A percentile compares a stretch with the other conserved stretches of the same genome.
Conservation (phyloP, 2,888 invertebrate genomes). For the Pristionchus japonicus region DNA sequence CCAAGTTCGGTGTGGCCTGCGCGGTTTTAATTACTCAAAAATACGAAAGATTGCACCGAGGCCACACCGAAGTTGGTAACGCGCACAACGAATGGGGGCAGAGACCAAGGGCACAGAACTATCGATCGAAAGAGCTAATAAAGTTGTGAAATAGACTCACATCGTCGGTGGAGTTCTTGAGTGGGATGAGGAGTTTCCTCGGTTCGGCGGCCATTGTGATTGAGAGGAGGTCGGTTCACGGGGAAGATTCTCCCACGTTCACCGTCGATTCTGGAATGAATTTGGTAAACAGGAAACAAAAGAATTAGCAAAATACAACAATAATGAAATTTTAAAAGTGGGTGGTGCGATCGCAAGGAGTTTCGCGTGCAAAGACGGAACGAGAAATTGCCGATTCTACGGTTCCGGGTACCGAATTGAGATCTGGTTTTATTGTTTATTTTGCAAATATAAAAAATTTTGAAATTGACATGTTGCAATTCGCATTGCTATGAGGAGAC, state of each 20-base stretch:
- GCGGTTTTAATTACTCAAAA: neutral
- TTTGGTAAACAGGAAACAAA: too few species aligned
- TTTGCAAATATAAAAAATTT: neutral
- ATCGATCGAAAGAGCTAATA: neutral
- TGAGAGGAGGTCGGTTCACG: neutral
- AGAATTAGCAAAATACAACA: neutral
- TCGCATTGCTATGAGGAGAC: too few species aligned
- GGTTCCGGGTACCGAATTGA: too few species aligned
- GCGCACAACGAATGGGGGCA: neutral
- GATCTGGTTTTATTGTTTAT: neutral
- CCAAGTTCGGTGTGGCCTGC: neutral
- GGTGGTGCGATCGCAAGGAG: too few species aligned
- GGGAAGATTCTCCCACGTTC: constrained; percentile 11
- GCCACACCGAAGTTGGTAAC: constrained; percentile 26
- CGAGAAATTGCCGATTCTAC: too few species aligned
- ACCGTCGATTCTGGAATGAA: constrained; percentile 1
- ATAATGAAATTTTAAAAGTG: neutral
- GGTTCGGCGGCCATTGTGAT: constrained; percentile 36
- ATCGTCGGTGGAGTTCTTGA: constrained; percentile 45
- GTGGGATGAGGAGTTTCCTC: constrained; percentile 40
- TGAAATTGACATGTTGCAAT: neutral
- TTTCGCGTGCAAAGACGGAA: too few species aligned
- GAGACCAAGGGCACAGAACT: constrained; percentile 36
- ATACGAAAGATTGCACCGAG: constrained; percentile 2
- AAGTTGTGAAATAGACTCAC: constrained; percentile 24